Conservation (phyloP, 1,140 invertebrate species). For the Drosophila fuyamai region DNA sequence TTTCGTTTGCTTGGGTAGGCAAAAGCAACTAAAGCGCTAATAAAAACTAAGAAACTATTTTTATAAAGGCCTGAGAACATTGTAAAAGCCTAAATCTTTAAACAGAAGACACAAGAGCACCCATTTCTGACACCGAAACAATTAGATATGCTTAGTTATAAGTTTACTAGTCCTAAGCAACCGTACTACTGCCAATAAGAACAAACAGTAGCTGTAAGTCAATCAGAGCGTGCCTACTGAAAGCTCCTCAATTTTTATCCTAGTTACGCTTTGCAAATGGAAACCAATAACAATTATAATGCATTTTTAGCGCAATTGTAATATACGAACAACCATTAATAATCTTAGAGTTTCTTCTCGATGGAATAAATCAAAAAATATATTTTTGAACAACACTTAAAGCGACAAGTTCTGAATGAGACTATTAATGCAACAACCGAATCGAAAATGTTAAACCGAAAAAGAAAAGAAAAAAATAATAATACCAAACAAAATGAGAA, state of each 20-base stretch:
- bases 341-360: slow-evolving; percentile 51
- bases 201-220: slow-evolving; percentile 83
- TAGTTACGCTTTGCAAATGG: slow-evolving; percentile 59
- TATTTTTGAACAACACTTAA: slow-evolving; percentile 81
- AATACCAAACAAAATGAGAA: slow-evolving; percentile 4
- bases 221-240: slow-evolving; percentile 54
- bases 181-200: slow-evolving; percentile 82
- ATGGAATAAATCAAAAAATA: slow-evolving; percentile 78
- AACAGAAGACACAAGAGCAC: slow-evolving; percentile 80
- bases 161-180: slow-evolving; percentile 42
- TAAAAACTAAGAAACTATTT: slow-evolving; percentile 35
- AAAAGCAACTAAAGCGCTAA: slow-evolving; percentile 51
- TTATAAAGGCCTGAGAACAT: slow-evolving; percentile 33
- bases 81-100: slow-evolving; percentile 39
- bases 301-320: slow-evolving; percentile 63
- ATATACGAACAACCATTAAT: slow-evolving; percentile 53
- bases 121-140: slow-evolving; percentile 66
- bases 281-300: slow-evolving; percentile 35
- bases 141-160: slow-evolving; percentile 18
- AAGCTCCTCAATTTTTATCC: slow-evolving; percentile 39
- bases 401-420: slow-evolving; percentile 84
- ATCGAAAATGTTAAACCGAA: slow-evolving; percentile 33
- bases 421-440: slow-evolving; percentile 73
- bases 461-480: not conserved
- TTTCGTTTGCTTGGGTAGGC: slow-evolving; percentile 81